Conservation (phyloP, 2,888 invertebrate genomes). For the Clistopyga incitator region DNA sequence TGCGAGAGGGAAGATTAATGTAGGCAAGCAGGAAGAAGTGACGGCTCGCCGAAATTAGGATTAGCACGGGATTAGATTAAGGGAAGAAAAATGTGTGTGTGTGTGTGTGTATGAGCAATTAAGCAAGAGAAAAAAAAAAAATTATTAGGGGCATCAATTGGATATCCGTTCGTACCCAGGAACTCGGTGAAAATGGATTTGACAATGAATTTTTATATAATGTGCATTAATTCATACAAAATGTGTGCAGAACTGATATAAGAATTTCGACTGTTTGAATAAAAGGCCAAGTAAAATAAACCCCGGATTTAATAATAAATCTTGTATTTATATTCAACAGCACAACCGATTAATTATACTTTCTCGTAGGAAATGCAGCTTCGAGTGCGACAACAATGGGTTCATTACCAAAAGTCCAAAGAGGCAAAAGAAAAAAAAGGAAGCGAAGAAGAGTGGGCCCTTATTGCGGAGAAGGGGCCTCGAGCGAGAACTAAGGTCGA, state of each 20-base stretch:
- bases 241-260: neutral
- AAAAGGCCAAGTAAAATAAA: neutral
- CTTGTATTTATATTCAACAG: neutral
- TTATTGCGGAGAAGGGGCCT: slow-evolving; percentile 52
- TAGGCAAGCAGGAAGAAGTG: no score
- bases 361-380: slow-evolving; percentile 46
- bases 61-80: neutral
- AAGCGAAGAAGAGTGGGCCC: slow-evolving; percentile 10
- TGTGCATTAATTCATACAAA: no score
- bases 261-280: neutral
- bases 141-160: no score
- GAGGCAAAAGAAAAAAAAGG: slow-evolving; percentile 15
- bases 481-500: slow-evolving; percentile 60
- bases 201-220: no score
- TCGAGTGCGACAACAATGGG: slow-evolving; percentile 70
- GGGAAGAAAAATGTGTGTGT: neutral
- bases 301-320: neutral
- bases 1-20: slow-evolving; percentile 7
- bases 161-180: no score
- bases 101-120: no score
- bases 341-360: slow-evolving; percentile 27
- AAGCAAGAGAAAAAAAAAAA: no score
- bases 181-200: no score
- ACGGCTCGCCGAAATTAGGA: neutral
- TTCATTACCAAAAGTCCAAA: slow-evolving; percentile 71